Conservation (phyloP, 2,113 vertebrate genomes). For the Lamprotornis superbus region DNA sequence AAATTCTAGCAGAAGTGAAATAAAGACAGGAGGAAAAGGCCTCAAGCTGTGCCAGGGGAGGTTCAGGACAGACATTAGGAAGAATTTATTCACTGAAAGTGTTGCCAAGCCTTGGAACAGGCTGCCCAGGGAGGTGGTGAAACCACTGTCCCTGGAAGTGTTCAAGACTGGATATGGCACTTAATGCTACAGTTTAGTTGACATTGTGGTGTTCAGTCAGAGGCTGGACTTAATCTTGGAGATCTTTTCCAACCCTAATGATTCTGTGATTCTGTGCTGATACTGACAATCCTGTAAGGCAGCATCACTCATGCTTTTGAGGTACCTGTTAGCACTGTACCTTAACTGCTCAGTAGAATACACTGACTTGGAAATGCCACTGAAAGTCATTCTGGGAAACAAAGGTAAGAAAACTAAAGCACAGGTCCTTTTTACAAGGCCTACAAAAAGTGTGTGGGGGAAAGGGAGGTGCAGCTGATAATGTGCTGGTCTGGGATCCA, state of each 20-base stretch:
- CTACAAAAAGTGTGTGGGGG: background rate
- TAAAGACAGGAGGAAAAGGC: background rate
- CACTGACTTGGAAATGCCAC: background rate
- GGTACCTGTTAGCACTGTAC: background rate
- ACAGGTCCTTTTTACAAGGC: background rate
- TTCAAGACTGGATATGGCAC: background rate
- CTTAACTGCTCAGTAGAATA: background rate
- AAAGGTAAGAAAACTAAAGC: background rate
- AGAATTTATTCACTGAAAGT: background rate
- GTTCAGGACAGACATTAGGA: background rate
- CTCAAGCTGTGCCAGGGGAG: background rate
- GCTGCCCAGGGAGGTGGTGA: background rate
- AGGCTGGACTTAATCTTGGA: accelerated
- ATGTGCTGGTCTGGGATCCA: background rate
- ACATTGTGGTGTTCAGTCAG: background rate
- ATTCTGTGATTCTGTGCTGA: too few relatives aligned
- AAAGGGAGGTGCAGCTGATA: background rate
- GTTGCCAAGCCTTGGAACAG: background rate
- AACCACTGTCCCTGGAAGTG: background rate
- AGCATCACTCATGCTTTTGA: background rate
- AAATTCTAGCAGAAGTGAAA: background rate
- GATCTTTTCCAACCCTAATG: background rate
- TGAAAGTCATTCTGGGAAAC: background rate
- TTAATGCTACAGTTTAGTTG: background rate
- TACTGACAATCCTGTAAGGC: background rate